These are phyloP conservation scores for Coleophora deauratella DNA, from an alignment of 2,888 invertebrate species.

Conservation along the genomic window DNA sequence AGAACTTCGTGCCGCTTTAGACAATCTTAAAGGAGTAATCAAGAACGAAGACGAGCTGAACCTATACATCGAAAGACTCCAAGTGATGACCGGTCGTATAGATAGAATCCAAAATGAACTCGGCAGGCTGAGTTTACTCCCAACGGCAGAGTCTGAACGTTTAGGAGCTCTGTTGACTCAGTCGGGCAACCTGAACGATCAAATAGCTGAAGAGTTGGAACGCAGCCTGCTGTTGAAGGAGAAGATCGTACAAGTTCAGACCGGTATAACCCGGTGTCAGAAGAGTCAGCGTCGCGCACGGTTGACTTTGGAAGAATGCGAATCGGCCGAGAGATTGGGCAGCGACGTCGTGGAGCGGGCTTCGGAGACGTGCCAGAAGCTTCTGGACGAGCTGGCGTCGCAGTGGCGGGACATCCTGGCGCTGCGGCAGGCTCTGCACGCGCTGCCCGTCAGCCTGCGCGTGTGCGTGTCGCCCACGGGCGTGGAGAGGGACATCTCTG, in stretches of 20 bases:
- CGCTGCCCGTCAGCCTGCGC: conserved; percentile 82
- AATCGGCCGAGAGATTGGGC: conserved; percentile 80
- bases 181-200: conserved; percentile 81
- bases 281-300: conserved; percentile 79
- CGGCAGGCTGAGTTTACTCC: conserved; percentile 81
- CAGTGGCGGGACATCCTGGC: conserved; percentile 87
- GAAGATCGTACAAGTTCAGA: conserved; percentile 80
- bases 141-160: conserved; percentile 84
- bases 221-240: conserved; percentile 83
- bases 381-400: conserved; percentile 79
- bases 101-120: conserved; percentile 86
- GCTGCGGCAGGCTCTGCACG: conserved; percentile 83
- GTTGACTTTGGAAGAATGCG: conserved; percentile 81
- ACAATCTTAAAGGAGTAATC: conserved; percentile 83
- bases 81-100: conserved; percentile 83
- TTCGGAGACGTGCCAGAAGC: conserved; percentile 80
- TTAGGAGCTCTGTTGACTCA: conserved; percentile 81
- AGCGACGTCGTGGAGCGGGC: conserved; percentile 86
- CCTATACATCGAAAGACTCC: conserved; percentile 85
- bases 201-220: conserved; percentile 85
- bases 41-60: conserved; percentile 88
- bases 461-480: conserved; percentile 85
- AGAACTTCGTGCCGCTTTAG: conserved; percentile 80
- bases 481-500: conserved; percentile 84
- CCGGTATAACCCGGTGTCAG: conserved; percentile 79